Percentiles rank a stretch among this genome's conserved stretches.
These are phyloP conservation scores for Moxostoma hubbsi DNA, from an alignment of 2,797 vertebrate genomes.

Conservation along the genomic window DNA sequence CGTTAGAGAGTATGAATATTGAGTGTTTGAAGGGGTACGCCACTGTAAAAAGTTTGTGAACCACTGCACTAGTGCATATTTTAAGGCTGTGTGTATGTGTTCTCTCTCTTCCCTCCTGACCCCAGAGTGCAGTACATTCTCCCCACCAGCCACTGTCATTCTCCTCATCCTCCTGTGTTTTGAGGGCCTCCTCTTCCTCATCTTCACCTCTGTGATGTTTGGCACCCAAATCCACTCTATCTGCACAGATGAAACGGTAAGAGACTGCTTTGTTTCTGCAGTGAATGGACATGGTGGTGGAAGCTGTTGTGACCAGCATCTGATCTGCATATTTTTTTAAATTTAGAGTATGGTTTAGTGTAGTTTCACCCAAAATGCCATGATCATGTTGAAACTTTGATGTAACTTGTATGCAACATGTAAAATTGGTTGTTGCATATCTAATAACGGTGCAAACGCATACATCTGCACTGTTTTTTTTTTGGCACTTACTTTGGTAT, in stretches of 20 bases:
- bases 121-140: slow-evolving; percentile 97
- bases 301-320: neutral
- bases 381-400: too few relatives aligned
- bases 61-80: slow-evolving; percentile 9
- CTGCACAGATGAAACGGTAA: slow-evolving; percentile 98
- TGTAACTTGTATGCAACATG: too few relatives aligned
- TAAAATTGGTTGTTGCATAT: too few relatives aligned
- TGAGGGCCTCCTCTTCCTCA: slow-evolving; percentile 96
- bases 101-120: slow-evolving; percentile 56
- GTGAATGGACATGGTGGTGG: slow-evolving; percentile 11
- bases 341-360: too few relatives aligned
- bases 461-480: too few relatives aligned
- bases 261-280: slow-evolving; percentile 59
- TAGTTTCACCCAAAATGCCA: too few relatives aligned
- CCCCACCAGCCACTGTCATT: slow-evolving; percentile 95
- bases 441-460: too few relatives aligned
- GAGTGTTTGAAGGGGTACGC: too few relatives aligned
- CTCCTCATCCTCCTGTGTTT: slow-evolving; percentile 98
- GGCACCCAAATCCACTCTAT: slow-evolving; percentile 99
- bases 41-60: too few relatives aligned
- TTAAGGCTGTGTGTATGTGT: slow-evolving; percentile 52
- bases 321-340: too few relatives aligned
- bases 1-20: too few relatives aligned
- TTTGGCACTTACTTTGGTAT: too few relatives aligned
- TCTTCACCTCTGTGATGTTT: slow-evolving; percentile 99